A percentile compares a stretch with the other conserved stretches of the same genome.
Evolutionary conservation across 2,797 vertebrate genomes (phyloP).

Genomic region (Pyrocephalus nanus): DNA sequence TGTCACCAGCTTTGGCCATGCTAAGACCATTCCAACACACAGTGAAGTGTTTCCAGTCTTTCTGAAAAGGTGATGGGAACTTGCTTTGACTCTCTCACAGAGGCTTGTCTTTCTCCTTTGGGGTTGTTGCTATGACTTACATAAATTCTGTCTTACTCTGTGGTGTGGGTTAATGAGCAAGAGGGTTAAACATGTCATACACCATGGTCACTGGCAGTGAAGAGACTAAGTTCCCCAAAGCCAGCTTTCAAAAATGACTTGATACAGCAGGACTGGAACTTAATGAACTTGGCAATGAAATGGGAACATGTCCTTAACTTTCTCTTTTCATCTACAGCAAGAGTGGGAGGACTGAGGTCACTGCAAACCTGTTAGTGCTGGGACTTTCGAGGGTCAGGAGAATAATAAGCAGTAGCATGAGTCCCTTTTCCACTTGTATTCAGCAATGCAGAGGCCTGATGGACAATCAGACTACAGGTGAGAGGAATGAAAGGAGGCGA

Average conservation of each 20-base stretch:
- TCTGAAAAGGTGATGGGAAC: neutral
- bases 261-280: neutral
- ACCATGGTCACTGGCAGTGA: neutral
- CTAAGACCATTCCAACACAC: neutral
- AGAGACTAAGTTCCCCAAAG: neutral
- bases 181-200: neutral
- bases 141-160: neutral
- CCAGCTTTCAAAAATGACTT: neutral
- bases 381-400: neutral
- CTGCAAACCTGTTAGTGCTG: neutral
- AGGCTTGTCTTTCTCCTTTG: neutral
- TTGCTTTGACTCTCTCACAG: neutral
- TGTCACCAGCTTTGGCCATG: neutral
- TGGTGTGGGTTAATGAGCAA: neutral
- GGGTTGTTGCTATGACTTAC: neutral
- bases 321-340: neutral
- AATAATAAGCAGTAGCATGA: neutral
- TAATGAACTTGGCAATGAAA: neutral
- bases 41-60: neutral
- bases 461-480: neutral
- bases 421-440: neutral
- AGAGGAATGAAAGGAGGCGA: neutral
- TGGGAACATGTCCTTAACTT: neutral
- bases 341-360: neutral
- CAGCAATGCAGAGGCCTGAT: neutral